Evolutionary conservation across 2,888 invertebrate genomes (phyloP).

Genomic region (Hedychridium roseum): DNA sequence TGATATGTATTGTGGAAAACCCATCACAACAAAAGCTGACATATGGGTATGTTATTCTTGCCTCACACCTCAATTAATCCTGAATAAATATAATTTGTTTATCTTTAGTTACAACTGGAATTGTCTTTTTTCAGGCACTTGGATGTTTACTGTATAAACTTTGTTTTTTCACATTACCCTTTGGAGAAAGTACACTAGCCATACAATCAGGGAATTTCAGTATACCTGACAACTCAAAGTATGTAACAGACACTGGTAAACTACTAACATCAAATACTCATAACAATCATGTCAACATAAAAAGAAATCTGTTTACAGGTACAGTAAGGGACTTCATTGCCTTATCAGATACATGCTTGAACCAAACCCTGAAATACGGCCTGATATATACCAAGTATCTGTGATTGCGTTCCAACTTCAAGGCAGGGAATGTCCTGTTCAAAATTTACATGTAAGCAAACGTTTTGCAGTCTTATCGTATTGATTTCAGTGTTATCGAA

Average conservation of each 20-base stretch:
- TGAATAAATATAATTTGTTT: no score
- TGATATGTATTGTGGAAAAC: constrained; percentile 83
- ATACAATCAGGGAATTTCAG: constrained; percentile 89
- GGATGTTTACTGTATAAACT: constrained; percentile 89
- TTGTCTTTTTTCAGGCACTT: constrained; percentile 71
- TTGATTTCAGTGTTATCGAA: no score
- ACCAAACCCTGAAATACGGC: constrained; percentile 81
- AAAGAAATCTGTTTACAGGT: no score
- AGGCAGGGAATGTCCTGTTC: constrained; percentile 79
- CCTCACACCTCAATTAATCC: no score
- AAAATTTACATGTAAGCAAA: constrained; percentile 77
- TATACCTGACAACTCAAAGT: constrained; percentile 83
- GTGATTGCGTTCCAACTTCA: constrained; percentile 75
- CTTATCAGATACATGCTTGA: constrained; percentile 78
- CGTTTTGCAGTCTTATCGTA: no score
- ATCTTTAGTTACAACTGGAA: no score
- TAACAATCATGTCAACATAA: no score
- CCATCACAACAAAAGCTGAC: constrained; percentile 87
- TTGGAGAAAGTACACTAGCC: constrained; percentile 91
- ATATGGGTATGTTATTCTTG: constrained; percentile 78
- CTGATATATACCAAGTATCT: constrained; percentile 88
- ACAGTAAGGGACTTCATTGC: constrained; percentile 57
- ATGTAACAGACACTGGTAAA: no score
- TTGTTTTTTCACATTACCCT: constrained; percentile 88
- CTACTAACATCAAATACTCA: no score